Conservation (phyloP, 2,113 vertebrate species). For the Semnornis frantzii region DNA sequence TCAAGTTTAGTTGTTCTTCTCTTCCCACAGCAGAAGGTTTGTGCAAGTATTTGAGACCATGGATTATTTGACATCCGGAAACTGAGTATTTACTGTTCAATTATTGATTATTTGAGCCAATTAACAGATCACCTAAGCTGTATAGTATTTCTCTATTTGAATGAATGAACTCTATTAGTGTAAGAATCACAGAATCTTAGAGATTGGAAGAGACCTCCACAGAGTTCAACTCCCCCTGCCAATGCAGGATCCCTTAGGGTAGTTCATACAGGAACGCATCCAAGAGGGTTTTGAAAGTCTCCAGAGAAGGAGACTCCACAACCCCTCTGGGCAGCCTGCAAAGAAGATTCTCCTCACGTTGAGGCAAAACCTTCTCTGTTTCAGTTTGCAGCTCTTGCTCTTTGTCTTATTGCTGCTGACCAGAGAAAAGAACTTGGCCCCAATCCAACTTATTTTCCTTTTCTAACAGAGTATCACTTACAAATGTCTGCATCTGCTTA, state of each 20-base stretch:
- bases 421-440: too few species aligned
- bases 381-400: too few species aligned
- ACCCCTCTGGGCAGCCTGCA: too few species aligned
- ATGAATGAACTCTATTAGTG: neutral
- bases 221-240: too few species aligned
- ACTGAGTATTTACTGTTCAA: neutral
- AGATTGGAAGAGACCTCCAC: too few species aligned
- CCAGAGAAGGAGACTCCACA: too few species aligned
- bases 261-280: too few species aligned
- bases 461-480: neutral
- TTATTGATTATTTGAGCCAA: neutral
- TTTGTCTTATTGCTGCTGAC: too few species aligned
- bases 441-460: neutral
- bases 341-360: too few species aligned
- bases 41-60: neutral
- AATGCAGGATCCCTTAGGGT: too few species aligned
- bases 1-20: neutral
- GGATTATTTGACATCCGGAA: neutral
- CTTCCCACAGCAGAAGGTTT: neutral
- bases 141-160: neutral
- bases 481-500: neutral
- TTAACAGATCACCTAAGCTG: neutral
- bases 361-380: too few species aligned
- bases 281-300: too few species aligned
- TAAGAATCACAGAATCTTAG: neutral